Evolutionary conservation across 1,140 invertebrate genomes (phyloP), one percentile per base, ranked within the genome.

Genomic region (Ladona fulva): DNA sequence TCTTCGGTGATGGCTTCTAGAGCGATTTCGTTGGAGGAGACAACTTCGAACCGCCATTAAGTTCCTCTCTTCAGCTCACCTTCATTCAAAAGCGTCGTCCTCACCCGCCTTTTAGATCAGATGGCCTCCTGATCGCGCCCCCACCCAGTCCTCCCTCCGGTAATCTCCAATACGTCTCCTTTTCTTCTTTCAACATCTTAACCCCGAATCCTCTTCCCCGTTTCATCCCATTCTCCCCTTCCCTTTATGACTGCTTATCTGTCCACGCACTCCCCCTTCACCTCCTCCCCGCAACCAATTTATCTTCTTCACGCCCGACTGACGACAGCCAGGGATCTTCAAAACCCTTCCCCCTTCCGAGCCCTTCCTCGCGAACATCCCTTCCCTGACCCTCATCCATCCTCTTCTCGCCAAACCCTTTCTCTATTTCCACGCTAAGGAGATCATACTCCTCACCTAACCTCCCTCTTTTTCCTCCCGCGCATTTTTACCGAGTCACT

Each of bases 241-340:
- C 52, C 52, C 52, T 66, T 66, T 66, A 66, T 66, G 52, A 66
- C 3, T 5, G 52, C 52, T 66, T 66, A 66, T 66, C 52, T 66
- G 52, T 66, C 52, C 52, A 66, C 52, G 52, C 52, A 66, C 52
- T 12, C 12, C n/a, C 52, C 52, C 52, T 66, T 12, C 52, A 12
- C 12, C 44, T 16, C 3, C 52, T 12, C 52, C 52, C 16, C 52
- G n/a, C 52, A 66, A 22, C 16, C 52, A 66, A 66, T 66, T 66
- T 66, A 66, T 66, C 52, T 66, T 66, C 52, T 66, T 66, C 52
- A 66, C 52, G 52, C 52, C 52, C 52, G 52, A 66, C 52, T 66
- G 52, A 66, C 52, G 52, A 66, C 52, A 66, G 52, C 52, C 52
- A 66, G 52, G 52, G 52, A 66, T 66, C 52, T 22, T 66, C 52